Conservation (phyloP, 2,113 vertebrate species). For the Elanus axillaris region DNA sequence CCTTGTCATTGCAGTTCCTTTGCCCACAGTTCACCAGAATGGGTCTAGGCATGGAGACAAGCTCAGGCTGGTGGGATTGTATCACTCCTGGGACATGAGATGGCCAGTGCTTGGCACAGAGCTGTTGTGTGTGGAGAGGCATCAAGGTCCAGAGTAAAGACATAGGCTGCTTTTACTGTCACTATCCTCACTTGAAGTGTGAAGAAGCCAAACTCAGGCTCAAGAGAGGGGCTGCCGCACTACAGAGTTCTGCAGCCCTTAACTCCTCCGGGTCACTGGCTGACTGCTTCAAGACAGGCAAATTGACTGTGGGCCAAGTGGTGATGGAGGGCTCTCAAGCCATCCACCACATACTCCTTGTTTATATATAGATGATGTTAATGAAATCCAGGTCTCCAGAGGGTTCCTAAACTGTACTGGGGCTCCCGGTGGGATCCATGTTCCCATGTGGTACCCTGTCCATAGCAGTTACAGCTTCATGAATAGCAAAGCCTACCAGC, state of each 20-base stretch:
- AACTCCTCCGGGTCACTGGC: background rate
- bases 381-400: background rate
- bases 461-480: background rate
- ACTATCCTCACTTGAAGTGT: background rate
- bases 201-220: background rate
- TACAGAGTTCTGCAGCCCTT: background rate
- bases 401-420: background rate
- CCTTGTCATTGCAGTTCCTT: background rate
- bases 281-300: background rate
- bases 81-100: background rate
- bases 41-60: background rate
- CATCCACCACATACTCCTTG: background rate
- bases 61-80: background rate
- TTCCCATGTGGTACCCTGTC: background rate
- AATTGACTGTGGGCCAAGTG: background rate
- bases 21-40: background rate
- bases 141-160: background rate
- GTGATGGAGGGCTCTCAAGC: background rate
- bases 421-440: background rate
- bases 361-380: background rate
- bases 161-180: background rate
- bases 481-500: background rate
- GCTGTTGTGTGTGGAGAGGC: background rate
- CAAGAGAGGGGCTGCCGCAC: background rate
- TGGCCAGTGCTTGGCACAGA: background rate